These are phyloP conservation scores for Sylvilagus bachmani DNA, from an alignment of 2,113 vertebrate species.

Conservation along the genomic window DNA sequence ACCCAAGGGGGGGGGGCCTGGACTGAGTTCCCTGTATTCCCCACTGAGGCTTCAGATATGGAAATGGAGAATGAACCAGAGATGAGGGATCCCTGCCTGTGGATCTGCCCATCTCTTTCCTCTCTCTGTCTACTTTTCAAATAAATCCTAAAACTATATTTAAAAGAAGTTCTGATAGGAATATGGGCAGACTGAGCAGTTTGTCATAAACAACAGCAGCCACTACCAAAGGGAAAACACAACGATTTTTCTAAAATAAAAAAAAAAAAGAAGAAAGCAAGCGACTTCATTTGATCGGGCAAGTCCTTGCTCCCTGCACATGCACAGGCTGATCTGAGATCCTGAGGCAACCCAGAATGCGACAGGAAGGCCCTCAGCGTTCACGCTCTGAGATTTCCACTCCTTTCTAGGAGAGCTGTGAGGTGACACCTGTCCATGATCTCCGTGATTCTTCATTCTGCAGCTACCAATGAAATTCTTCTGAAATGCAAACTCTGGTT, in stretches of 20 bases:
- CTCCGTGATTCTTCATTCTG: not conserved
- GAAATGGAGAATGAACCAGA: too few relatives aligned
- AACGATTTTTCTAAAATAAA: not conserved
- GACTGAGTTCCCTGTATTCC: too few relatives aligned
- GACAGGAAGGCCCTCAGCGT: conserved; percentile 18
- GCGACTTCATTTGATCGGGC: not conserved
- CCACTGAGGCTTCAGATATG: too few relatives aligned
- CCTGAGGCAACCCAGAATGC: not conserved
- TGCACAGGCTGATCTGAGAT: not conserved
- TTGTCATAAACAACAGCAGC: not conserved
- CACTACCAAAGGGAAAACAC: not conserved
- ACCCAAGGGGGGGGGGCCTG: too few relatives aligned
- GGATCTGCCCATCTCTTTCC: too few relatives aligned
- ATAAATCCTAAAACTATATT: too few relatives aligned
- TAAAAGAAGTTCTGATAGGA: conserved; percentile 5
- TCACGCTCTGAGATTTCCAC: not conserved
- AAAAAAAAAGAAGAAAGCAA: not conserved
- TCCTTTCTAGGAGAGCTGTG: not conserved
- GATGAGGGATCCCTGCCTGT: too few relatives aligned
- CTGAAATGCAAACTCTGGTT: conserved; percentile 79
- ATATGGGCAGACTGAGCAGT: not conserved
- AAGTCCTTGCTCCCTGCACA: not conserved
- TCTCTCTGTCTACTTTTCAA: too few relatives aligned
- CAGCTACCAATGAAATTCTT: conserved; percentile 29
- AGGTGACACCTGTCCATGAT: not conserved